Evolutionary conservation across 2,888 invertebrate genomes (phyloP), one percentile per base, ranked within the genome.

Genomic region (Trimorus sp.): DNA sequence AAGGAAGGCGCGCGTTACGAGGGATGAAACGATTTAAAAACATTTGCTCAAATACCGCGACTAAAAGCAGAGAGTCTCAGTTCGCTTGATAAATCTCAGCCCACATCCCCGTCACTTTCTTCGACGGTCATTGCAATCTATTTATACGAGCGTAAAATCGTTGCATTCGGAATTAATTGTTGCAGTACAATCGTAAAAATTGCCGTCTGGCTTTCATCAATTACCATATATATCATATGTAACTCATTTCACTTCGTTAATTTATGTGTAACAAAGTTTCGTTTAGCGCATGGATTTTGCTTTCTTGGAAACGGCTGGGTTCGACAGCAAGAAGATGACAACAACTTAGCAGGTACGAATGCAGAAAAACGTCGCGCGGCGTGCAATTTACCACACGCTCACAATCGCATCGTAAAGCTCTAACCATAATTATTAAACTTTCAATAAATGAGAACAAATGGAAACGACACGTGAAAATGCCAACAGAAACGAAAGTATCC

Each of bases 401-500:
- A 45, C 45, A 45, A 26, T 26, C 26, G 26, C 26, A 26, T 26
- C 26, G 26, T 26, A 26, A 26, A 26, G 26, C 26, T 4, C 49
- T 59, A 12, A 38, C 37, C 40, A 45, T 60, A 60, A 70, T 70
- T 59, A 70, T 40, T 49, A 51, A 14, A 53, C 71, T 71, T 62
- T 70, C 70, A 60, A 51, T 37, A 49, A 60, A 60, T 56, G 68
- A 58, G 58, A 58, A 58, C 69, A 69, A 69, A 48, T 48, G 37
- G 58, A 58, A 48, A 15, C 38, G 49, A 16, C n/a, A 48, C 49
- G 69, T 56, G 60, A 79, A 73, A 71, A 60, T 62, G 11, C 12
- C 58, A 51, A 49, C 53, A 53, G 45, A 66, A 69, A 74, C 45
- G 79, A 79, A 79, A 79, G 79, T 74, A 53, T 69, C 45, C 69